Evolutionary conservation across 2,888 invertebrate species (phyloP).

Genomic region (Heliconius ethilla): DNA sequence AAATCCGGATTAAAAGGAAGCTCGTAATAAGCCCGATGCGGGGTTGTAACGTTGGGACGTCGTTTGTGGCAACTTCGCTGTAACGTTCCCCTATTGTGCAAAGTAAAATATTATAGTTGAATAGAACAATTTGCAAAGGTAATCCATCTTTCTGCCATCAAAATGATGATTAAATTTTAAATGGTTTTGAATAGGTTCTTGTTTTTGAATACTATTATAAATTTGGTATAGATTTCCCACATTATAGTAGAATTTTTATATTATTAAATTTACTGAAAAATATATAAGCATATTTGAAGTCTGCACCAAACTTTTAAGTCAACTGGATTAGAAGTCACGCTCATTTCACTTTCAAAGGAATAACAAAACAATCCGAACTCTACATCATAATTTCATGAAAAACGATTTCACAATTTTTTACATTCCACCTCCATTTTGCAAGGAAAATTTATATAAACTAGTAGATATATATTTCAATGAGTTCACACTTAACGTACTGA

Average conservation of each 20-base stretch:
- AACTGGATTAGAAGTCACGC: background rate
- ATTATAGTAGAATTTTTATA: too few relatives aligned
- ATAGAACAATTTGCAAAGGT: conserved; percentile 40
- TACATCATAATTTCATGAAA: background rate
- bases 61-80: conserved; percentile 47
- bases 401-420: background rate
- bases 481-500: conserved; percentile 37
- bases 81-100: conserved; percentile 44
- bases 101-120: conserved; percentile 39
- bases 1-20: conserved; percentile 74
- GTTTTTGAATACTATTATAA: too few relatives aligned
- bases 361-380: background rate
- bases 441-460: background rate
- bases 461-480: conserved; percentile 24
- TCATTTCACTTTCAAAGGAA: background rate
- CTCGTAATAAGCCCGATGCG: conserved; percentile 65
- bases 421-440: background rate
- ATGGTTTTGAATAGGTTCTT: background rate
- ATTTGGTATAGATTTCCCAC: too few relatives aligned
- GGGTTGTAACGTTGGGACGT: conserved; percentile 56
- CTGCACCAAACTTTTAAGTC: background rate
- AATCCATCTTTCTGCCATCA: conserved; percentile 21
- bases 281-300: too few relatives aligned
- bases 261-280: too few relatives aligned
- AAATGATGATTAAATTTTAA: conserved; percentile 13